Evolutionary conservation across 1,140 invertebrate species (phyloP).

Genomic region (Lepidostoma basale): DNA sequence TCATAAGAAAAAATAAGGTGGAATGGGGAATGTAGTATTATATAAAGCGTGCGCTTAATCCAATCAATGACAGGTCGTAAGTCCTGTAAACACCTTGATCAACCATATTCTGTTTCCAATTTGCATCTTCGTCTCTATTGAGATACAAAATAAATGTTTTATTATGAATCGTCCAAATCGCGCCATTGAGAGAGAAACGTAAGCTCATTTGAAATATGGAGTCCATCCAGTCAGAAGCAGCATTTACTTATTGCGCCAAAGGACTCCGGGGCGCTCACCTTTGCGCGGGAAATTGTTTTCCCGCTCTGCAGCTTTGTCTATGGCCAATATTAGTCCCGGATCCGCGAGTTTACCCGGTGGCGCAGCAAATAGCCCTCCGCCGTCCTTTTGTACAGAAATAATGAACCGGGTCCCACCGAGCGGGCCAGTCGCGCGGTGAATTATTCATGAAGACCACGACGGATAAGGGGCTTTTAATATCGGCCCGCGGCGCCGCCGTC

Average conservation of each 20-base stretch:
- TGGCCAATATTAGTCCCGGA: not conserved
- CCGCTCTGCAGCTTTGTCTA: not conserved
- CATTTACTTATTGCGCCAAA: not conserved
- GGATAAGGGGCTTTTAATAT: constrained; percentile 19
- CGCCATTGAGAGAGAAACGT: no score
- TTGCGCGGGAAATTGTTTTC: not conserved
- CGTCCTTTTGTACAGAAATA: constrained; percentile 6
- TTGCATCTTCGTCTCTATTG: no score
- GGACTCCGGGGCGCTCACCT: not conserved
- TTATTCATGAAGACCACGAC: constrained; percentile 22
- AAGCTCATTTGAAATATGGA: no score
- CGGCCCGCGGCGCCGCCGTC: not conserved
- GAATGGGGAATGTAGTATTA: no score
- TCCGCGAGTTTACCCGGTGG: constrained; percentile 9
- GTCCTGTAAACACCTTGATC: no score
- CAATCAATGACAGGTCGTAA: no score
- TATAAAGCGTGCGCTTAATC: no score
- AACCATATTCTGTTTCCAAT: no score
- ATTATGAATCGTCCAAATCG: no score
- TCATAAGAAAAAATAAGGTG: no score
- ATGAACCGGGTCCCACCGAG: constrained; percentile 4
- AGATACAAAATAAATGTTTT: no score
- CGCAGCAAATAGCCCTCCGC: constrained; percentile 11
- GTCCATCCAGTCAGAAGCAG: not conserved
- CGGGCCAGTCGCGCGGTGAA: constrained; percentile 2